Evolutionary conservation across 2,888 invertebrate genomes (phyloP).

Genomic region (Carpatolechia fugitivella): DNA sequence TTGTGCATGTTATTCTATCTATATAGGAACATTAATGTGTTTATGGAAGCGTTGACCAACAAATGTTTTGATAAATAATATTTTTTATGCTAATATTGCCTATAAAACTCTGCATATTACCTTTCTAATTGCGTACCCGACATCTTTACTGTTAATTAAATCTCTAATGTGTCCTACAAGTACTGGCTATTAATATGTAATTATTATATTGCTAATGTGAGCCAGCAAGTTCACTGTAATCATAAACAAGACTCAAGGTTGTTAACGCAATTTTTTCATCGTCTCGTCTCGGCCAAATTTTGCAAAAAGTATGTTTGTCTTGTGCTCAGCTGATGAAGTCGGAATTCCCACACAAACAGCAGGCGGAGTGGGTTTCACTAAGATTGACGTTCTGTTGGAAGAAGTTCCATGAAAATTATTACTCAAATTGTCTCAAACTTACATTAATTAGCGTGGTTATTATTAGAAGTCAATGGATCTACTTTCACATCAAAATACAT

Average conservation of each 20-base stretch:
- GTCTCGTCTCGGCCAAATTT: conserved; percentile 13
- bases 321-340: background rate
- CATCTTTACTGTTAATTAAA: conserved; percentile 1
- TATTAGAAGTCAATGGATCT: too few relatives aligned
- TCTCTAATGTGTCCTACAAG: background rate
- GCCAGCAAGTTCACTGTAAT: conserved; percentile 6
- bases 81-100: background rate
- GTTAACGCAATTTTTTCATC: conserved; percentile 23
- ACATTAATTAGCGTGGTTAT: too few relatives aligned
- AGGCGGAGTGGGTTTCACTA: background rate
- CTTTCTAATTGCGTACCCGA: conserved; percentile 2
- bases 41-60: too few relatives aligned
- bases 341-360: background rate
- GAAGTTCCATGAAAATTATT: too few relatives aligned
- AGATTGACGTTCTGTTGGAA: too few relatives aligned
- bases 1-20: background rate
- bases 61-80: background rate
- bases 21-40: too few relatives aligned
- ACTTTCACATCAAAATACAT: too few relatives aligned
- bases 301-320: conserved; percentile 15
- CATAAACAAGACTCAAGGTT: conserved; percentile 35
- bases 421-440: too few relatives aligned
- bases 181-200: background rate
- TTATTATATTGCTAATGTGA: conserved; percentile 10
- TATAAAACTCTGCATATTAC: background rate